These are phyloP conservation scores for Saccostrea echinata DNA, from an alignment of 1,140 invertebrate species.

Conservation along the genomic window DNA sequence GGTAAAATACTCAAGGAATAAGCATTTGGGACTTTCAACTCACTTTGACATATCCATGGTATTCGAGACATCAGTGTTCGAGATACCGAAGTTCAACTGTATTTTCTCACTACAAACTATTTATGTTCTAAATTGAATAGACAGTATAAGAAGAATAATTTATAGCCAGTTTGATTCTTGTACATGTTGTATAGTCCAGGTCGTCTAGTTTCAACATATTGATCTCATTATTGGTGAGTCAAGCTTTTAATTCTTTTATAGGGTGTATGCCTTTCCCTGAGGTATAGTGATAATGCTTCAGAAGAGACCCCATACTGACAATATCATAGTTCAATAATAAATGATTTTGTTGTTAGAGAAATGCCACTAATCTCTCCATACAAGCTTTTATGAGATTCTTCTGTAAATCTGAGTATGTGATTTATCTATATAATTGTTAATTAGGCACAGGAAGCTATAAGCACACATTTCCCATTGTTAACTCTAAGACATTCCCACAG, in stretches of 20 bases:
- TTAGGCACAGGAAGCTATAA: background rate
- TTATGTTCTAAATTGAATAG: no score
- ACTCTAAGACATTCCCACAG: no score
- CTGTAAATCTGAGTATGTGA: background rate
- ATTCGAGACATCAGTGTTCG: no score
- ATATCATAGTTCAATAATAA: background rate
- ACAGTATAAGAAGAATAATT: no score
- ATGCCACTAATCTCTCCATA: background rate
- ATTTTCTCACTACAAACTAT: no score
- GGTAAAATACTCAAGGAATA: no score
- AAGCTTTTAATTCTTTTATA: background rate
- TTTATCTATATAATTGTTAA: background rate
- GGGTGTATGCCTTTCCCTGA: background rate
- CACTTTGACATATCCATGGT: no score
- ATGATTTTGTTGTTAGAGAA: background rate
- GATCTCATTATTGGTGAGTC: conserved; percentile 6
- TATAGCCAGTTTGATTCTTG: no score
- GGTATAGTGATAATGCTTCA: background rate
- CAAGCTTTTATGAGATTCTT: background rate
- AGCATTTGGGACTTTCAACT: no score
- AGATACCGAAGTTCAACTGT: no score
- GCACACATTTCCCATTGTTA: background rate
- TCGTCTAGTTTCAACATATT: background rate
- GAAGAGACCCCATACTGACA: background rate
- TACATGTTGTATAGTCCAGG: background rate